A percentile compares a stretch with the other conserved stretches of the same genome.
These are phyloP conservation scores for Myotis yumanensis DNA, from an alignment of 2,113 vertebrate genomes.

Conservation along the genomic window DNA sequence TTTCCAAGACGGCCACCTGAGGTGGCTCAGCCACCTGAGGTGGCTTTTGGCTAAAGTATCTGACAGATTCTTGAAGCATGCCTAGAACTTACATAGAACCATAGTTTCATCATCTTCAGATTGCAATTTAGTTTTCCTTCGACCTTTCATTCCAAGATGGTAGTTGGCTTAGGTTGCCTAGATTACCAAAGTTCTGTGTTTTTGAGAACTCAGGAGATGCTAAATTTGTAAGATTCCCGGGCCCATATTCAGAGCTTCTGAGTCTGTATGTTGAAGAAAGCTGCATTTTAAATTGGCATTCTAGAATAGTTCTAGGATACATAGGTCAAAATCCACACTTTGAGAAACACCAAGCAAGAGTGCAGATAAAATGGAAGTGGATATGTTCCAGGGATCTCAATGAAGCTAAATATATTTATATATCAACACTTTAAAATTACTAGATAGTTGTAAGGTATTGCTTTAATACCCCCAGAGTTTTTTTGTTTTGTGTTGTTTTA, in stretches of 20 bases:
- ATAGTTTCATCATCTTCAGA: neutral
- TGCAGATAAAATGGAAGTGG: neutral
- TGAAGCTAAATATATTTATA: neutral
- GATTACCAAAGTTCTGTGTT: neutral
- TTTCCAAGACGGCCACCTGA: neutral
- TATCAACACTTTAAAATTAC: neutral
- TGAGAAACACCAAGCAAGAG: neutral
- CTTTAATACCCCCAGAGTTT: neutral
- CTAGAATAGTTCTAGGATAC: neutral
- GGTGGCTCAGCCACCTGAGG: neutral
- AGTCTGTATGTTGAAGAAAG: neutral
- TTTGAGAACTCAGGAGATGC: neutral
- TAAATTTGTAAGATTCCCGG: neutral
- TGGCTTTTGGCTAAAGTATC: neutral
- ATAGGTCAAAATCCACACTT: neutral
- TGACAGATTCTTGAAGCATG: neutral
- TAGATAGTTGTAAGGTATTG: neutral
- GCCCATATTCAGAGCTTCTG: neutral
- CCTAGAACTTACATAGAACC: neutral
- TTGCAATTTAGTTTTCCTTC: neutral
- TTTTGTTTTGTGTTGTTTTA: neutral
- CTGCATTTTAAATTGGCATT: neutral
- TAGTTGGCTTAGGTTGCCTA: neutral
- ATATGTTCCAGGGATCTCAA: neutral
- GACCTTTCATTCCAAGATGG: neutral